Evolutionary conservation across 2,888 invertebrate genomes (phyloP), one percentile per base, ranked within the genome.

Genomic region (Steinernema hermaphroditum): DNA sequence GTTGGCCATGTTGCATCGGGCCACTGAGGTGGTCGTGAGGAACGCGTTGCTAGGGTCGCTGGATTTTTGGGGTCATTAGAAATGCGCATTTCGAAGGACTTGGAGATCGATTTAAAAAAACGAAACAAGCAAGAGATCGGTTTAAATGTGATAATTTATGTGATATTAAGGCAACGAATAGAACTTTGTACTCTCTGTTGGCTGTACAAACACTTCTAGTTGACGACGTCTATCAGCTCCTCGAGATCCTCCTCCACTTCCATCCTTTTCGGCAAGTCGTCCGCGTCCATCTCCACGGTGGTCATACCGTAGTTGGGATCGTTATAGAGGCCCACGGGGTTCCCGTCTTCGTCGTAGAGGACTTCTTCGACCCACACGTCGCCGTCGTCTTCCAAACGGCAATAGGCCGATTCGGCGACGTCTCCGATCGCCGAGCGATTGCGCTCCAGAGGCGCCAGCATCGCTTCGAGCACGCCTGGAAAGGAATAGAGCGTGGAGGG

Each of bases 371-470:
- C n/a, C 32, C 50, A 19, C 6, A 4, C 46, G 46, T 14, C 46
- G 46, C 12, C 46, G 50, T 32, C 32, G 62, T 2, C 14, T 32
- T 62, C 62, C 16, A 4, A 62, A 4, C 62, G 2, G 34, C 14
- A 29, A 32, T 62, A 62, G 62, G 9, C 32, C 16, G 62, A 62
- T 16, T 12, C 29, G 2, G 16, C 16, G 16, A 62, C 34, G 34
- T 62, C 62, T 16, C 16, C 32, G 32, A 62, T 62, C 34, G 62
- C 12, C 32, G 4, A 29, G 62, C 62, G 62, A 16, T 29, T 62
- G 32, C 29, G 29, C 16, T 62, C 62, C 62, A 32, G n/a, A 6
- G 62, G 62, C 2, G 27, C 62, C 32, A 62, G 62, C 62, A 62
- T 62, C 1, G 1, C 32, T 14, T n/a, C 62, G 4, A 62, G 9